Evolutionary conservation across 2,888 invertebrate species (phyloP).

Genomic region (Beris morrisii): DNA sequence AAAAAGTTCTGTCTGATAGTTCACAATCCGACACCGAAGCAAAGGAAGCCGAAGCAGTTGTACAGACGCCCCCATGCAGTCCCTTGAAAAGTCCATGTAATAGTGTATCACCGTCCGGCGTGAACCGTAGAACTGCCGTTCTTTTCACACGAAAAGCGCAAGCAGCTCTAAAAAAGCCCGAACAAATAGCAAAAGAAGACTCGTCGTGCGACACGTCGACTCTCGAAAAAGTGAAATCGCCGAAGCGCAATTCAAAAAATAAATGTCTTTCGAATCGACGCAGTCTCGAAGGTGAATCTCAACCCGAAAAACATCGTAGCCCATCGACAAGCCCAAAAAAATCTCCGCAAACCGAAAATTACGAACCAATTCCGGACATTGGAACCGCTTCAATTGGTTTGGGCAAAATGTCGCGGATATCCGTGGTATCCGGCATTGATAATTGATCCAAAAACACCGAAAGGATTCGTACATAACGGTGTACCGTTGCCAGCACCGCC

Average conservation of each 20-base stretch:
- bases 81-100: constrained; percentile 52
- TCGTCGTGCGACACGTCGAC: constrained; percentile 43
- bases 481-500: constrained; percentile 94
- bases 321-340: constrained; percentile 50
- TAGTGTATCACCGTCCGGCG: constrained; percentile 55
- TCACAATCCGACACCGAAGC: constrained; percentile 53
- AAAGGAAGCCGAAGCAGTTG: constrained; percentile 43
- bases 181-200: constrained; percentile 41
- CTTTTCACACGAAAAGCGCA: constrained; percentile 74
- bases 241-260: constrained; percentile 49
- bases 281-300: constrained; percentile 39
- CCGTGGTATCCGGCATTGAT: constrained; percentile 98
- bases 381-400: constrained; percentile 88
- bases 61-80: constrained; percentile 55
- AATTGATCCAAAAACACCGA: constrained; percentile 91
- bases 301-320: constrained; percentile 37
- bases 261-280: constrained; percentile 49
- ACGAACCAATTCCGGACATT: constrained; percentile 59
- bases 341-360: constrained; percentile 43
- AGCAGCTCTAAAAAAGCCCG: constrained; percentile 58
- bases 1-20: too few relatives aligned
- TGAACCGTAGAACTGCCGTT: constrained; percentile 68
- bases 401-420: constrained; percentile 94
- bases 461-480: constrained; percentile 88
- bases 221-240: constrained; percentile 48